Conservation (phyloP, 2,888 invertebrate species). For the Caenorhabditis panamensis region DNA sequence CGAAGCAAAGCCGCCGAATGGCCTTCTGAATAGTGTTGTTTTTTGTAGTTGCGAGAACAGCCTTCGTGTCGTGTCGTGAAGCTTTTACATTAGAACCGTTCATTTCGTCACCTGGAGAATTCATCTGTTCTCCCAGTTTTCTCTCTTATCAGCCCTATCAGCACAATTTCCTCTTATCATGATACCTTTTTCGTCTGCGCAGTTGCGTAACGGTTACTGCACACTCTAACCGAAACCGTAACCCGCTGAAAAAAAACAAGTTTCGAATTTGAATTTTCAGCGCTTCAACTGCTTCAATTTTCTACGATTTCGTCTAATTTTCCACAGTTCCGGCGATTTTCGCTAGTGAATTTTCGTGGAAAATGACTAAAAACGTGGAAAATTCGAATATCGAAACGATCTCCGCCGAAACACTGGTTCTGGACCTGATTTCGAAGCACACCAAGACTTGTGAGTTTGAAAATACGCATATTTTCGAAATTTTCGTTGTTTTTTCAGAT, state of each 20-base stretch:
- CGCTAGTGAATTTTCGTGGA: too few species aligned
- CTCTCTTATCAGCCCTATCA: too few species aligned
- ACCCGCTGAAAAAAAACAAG: constrained; percentile 4
- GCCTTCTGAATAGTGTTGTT: too few species aligned
- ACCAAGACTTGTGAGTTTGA: constrained; percentile 33
- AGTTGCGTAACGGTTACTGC: constrained; percentile 23
- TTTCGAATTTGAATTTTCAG: constrained; percentile 14
- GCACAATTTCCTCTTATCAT: too few species aligned
- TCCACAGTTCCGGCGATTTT: constrained; percentile 12
- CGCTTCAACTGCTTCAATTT: neutral
- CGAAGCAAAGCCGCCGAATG: too few species aligned
- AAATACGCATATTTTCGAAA: neutral
- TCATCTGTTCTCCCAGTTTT: too few species aligned
- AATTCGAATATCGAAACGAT: neutral
- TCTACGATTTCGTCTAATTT: constrained; percentile 1
- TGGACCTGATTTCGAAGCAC: constrained; percentile 29
- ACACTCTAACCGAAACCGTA: constrained; percentile 27
- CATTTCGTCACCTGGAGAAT: too few species aligned
- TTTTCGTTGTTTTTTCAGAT: constrained; percentile 20
- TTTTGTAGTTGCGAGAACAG: too few species aligned
- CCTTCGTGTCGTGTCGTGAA: too few species aligned
- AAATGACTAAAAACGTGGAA: constrained; percentile 14
- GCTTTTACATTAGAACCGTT: too few species aligned
- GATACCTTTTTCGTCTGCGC: too few species aligned
- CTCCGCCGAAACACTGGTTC: constrained; percentile 31